phyloP scores from a whole-genome alignment of 2,113 vertebrate species.

The Tretioscincus oriximinensis region DNA sequence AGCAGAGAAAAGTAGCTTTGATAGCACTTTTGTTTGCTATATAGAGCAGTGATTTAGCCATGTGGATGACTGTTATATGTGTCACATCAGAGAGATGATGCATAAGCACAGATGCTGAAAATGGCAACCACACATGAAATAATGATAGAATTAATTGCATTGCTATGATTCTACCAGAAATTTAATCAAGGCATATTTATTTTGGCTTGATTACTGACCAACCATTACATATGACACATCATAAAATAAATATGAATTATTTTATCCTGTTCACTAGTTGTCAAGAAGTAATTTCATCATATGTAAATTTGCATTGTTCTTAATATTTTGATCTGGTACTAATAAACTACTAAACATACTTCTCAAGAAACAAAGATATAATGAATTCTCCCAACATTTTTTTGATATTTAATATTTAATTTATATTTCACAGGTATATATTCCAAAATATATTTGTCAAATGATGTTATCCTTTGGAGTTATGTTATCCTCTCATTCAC shows the following conservation, averaged over 20 bases:
- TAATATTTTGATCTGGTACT: not conserved
- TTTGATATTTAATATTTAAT: not conserved
- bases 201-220: slow-evolving; percentile 11
- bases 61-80: no score
- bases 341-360: slow-evolving; percentile 35
- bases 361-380: slow-evolving; percentile 15
- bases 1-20: no score
- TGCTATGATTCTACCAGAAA: slow-evolving; percentile 1
- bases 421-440: not conserved
- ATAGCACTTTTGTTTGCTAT: no score
- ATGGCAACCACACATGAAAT: no score
- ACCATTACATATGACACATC: slow-evolving; percentile 5
- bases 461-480: not conserved
- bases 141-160: not conserved
- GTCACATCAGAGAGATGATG: no score
- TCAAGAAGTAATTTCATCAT: not conserved
- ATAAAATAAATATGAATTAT: slow-evolving; percentile 15
- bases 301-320: not conserved
- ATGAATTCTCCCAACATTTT: slow-evolving; percentile 8
- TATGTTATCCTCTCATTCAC: not conserved
- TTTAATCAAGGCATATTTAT: slow-evolving; percentile 12
- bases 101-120: no score
- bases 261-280: not conserved
- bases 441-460: slow-evolving; percentile 16
- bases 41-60: no score